These are phyloP conservation scores for Eupithecia insigniata DNA, from an alignment of 2,888 invertebrate genomes.

Conservation along the genomic window DNA sequence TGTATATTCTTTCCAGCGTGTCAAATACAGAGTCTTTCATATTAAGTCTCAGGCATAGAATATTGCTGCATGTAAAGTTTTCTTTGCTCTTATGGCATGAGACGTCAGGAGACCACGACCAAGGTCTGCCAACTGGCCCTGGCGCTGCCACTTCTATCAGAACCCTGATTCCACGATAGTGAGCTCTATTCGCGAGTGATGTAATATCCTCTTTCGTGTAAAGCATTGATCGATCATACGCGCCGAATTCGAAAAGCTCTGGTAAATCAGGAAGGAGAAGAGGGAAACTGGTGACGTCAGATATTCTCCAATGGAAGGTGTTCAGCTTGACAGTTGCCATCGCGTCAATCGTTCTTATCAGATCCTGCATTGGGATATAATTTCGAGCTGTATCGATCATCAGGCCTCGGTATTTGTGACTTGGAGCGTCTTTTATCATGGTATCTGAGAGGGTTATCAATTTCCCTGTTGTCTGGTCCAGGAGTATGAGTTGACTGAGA, in stretches of 20 bases:
- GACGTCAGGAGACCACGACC: conserved; percentile 90
- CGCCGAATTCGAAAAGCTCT: conserved; percentile 90
- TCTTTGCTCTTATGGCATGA: conserved; percentile 56
- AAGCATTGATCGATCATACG: conserved; percentile 89
- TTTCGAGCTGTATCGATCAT: conserved; percentile 96
- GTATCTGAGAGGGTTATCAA: conserved; percentile 86
- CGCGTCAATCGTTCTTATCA: conserved; percentile 90
- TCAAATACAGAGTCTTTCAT: conserved; percentile 88
- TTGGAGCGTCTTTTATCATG: conserved; percentile 89
- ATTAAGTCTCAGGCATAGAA: conserved; percentile 90
- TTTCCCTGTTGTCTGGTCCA: conserved; percentile 86
- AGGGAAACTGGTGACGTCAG: conserved; percentile 95
- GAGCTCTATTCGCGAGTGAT: conserved; percentile 89
- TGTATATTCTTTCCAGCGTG: conserved; percentile 87
- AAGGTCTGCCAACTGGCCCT: conserved; percentile 92
- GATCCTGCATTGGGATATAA: conserved; percentile 89
- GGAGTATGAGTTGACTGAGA: conserved; percentile 89
- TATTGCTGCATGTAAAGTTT: conserved; percentile 85
- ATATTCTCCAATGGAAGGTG: conserved; percentile 95
- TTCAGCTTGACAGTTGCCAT: conserved; percentile 95
- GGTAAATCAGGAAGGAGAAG: conserved; percentile 88
- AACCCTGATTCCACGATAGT: conserved; percentile 91
- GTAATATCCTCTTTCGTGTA: conserved; percentile 88
- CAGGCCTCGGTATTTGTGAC: conserved; percentile 90
- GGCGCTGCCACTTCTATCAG: conserved; percentile 95